phyloP scores from a whole-genome alignment of 1,140 invertebrate genomes.

The Anoplophora glabripennis region DNA sequence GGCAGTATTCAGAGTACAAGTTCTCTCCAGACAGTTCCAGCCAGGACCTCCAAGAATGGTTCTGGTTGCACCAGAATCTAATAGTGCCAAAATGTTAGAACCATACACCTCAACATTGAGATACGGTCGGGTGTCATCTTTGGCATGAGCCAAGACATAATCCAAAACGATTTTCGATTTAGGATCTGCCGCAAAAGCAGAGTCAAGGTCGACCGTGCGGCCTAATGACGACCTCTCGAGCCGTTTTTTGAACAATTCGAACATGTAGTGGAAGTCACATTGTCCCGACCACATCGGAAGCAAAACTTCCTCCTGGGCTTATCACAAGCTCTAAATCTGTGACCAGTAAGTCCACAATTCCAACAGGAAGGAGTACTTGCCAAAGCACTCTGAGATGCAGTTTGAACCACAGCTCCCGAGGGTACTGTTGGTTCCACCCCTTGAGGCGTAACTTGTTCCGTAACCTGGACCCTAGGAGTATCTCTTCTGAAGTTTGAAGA shows the following conservation, averaged over 20 bases:
- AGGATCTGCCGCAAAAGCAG: background rate
- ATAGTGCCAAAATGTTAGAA: background rate
- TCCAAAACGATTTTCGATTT: conserved; percentile 9
- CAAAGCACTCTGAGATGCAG: no score
- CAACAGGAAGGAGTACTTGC: background rate
- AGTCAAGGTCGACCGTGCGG: background rate
- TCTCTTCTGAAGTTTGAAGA: no score
- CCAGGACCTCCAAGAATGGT: conserved; percentile 1
- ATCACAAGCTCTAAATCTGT: background rate
- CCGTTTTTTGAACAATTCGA: background rate
- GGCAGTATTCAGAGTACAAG: background rate
- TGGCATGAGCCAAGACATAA: conserved; percentile 8
- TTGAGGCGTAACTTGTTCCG: no score
- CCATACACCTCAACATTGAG: conserved; percentile 17
- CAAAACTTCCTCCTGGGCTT: background rate
- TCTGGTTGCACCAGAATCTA: conserved; percentile 8
- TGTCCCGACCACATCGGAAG: background rate
- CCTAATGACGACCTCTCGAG: background rate
- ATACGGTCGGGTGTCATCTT: conserved; percentile 10
- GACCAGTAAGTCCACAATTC: background rate
- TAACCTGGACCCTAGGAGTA: no score
- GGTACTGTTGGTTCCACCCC: no score
- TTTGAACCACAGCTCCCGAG: no score
- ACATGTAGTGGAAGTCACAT: background rate
- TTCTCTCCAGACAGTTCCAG: background rate